Evolutionary conservation across 2,888 invertebrate species (phyloP), one percentile per base, ranked within the genome.

Genomic region (Macaria notata): DNA sequence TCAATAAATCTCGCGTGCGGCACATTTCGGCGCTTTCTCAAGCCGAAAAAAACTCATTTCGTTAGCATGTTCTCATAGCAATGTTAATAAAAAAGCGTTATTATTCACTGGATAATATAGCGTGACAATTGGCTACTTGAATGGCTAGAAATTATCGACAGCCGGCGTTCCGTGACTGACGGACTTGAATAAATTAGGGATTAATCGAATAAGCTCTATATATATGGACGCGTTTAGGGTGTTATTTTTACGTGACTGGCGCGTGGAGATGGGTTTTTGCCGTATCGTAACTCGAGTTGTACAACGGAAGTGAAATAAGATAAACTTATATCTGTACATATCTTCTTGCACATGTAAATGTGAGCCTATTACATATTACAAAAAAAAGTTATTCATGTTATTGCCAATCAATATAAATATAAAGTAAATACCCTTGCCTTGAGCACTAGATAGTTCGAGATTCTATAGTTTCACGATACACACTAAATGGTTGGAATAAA

Each of bases 91-190:
- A 59, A 62, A 54, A 56, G 49, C 56, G 42, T 54, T 56, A 63
- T 61, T 59, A 61, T 58, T 64, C 54, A 60, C 46, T 31, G 9
- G 43, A 49, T 44, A 54, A 50, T 55, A 56, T 66, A 56, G 66
- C 66, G 66, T 66, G 66, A 64, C 62, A 47, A 59, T 59, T 50
- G 49, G 54, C 50, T 41, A 58, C 66, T 58, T 59, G 45, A 61
- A 43, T 41, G 46, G 52, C 52, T 59, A 59, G 58, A 58, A 59
- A 56, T 47, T 57, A 56, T 48, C 48, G 45, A 46, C 41, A 36
- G 44, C 9, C 52, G 43, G 45, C 53, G 47, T 61, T 59, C 58
- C 62, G 63, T 62, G 62, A 59, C 61, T 38, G 49, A 56, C 33
- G 9, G 56, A 57, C 45, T 53, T 42, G n/a, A 51, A 54, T 48